These are phyloP conservation scores for Anolis apletophallus DNA, from an alignment of 2,797 vertebrate genomes.

Conservation along the genomic window DNA sequence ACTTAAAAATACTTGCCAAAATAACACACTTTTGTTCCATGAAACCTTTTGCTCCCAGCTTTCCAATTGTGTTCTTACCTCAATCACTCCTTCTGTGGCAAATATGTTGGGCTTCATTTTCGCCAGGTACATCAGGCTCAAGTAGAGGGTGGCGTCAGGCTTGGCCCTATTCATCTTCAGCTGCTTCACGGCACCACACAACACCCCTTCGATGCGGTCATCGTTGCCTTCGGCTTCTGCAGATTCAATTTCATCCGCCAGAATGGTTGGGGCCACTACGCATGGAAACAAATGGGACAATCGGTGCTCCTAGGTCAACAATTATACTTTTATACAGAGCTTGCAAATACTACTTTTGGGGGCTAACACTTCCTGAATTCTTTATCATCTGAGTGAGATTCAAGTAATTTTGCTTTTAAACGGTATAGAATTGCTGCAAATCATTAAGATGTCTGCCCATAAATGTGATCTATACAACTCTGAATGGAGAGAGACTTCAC, in stretches of 20 bases:
- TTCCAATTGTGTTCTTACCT: constrained; percentile 79
- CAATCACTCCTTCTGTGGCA: constrained; percentile 96
- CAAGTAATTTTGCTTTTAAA: no score
- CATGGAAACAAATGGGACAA: rapidly evolving
- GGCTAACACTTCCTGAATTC: no score
- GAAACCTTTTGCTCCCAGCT: no score
- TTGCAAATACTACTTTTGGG: background rate
- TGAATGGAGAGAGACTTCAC: background rate
- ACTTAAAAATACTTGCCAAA: no score
- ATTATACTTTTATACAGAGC: background rate
- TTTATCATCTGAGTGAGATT: no score
- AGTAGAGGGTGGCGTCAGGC: constrained; percentile 91
- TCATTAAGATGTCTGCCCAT: background rate
- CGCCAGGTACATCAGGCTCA: constrained; percentile 97
- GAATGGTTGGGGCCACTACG: constrained; percentile 87
- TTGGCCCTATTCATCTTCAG: constrained; percentile 95
- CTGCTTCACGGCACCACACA: constrained; percentile 95
- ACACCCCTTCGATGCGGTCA: constrained; percentile 92
- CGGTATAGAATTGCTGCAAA: no score
- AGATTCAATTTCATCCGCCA: constrained; percentile 95
- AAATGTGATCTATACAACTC: background rate
- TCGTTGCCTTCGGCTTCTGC: constrained; percentile 94
- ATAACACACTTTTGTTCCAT: no score
- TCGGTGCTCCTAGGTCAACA: background rate
- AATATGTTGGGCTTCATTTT: constrained; percentile 99